A percentile compares a stretch with the other conserved stretches of the same genome.
Evolutionary conservation across 1,140 invertebrate species (phyloP).

Genomic region (Agrilus planipennis): DNA sequence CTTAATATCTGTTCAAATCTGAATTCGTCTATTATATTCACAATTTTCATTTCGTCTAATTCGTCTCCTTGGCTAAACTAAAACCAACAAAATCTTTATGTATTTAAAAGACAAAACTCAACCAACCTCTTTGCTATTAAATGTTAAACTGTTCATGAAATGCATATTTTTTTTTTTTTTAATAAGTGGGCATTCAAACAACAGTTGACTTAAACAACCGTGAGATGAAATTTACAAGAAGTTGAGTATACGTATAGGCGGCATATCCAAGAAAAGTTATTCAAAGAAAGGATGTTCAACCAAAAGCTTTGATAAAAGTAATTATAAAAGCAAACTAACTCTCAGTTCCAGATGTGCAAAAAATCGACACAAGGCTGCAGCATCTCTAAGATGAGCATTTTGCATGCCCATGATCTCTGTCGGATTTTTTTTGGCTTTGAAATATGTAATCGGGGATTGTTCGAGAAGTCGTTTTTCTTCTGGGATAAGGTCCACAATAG

Average conservation of each 20-base stretch:
- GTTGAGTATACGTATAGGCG: too few species aligned
- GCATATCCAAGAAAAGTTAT: too few species aligned
- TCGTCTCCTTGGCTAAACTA: slow-evolving; percentile 29
- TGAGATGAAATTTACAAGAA: too few species aligned
- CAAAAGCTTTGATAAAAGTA: not conserved
- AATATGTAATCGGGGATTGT: slow-evolving; percentile 62
- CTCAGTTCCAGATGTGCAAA: slow-evolving; percentile 73
- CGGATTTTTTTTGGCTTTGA: slow-evolving; percentile 77
- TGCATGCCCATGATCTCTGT: slow-evolving; percentile 81
- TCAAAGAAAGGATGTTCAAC: not conserved
- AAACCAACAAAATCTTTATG: slow-evolving; percentile 2
- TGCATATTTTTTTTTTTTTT: too few species aligned
- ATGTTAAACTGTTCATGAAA: too few species aligned
- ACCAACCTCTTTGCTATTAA: too few species aligned
- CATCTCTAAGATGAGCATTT: slow-evolving; percentile 70
- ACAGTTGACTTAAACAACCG: too few species aligned
- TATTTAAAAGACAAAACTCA: too few species aligned
- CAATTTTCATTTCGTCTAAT: slow-evolving; percentile 60
- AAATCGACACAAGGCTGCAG: slow-evolving; percentile 84
- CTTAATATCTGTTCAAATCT: slow-evolving; percentile 55
- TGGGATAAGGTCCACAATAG: slow-evolving; percentile 55
- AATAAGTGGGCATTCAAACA: too few species aligned
- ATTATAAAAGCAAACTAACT: slow-evolving; percentile 26
- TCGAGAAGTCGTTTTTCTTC: slow-evolving; percentile 42
- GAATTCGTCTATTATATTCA: slow-evolving; percentile 48